Conservation (phyloP, 1,140 invertebrate species). For the Ectropis grisescens region DNA sequence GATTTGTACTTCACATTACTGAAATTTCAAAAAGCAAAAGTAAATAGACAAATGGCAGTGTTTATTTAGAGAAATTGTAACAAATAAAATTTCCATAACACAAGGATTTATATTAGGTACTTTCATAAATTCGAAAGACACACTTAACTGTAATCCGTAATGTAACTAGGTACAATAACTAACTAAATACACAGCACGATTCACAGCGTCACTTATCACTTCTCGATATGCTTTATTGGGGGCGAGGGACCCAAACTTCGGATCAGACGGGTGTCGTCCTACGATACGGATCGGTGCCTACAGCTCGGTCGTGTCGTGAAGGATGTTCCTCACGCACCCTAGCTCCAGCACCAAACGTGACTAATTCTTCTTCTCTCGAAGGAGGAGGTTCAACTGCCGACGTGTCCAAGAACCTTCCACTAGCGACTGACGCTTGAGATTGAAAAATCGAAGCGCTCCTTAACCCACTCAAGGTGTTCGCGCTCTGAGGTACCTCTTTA, state of each 20-base stretch:
- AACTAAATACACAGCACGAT: constrained; percentile 25
- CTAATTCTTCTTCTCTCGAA: constrained; percentile 53
- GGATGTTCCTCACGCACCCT: constrained; percentile 25
- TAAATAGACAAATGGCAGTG: constrained; percentile 56
- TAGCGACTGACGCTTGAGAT: constrained; percentile 54
- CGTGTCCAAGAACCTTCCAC: constrained; percentile 50
- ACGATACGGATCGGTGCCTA: constrained; percentile 52
- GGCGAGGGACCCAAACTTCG: constrained; percentile 25
- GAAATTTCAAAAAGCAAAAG: too few species aligned
- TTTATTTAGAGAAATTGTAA: constrained; percentile 61
- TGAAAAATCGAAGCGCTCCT: constrained; percentile 62
- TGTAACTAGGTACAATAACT: constrained; percentile 25
- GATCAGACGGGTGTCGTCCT: constrained; percentile 61
- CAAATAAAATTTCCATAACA: constrained; percentile 54
- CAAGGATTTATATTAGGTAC: constrained; percentile 34
- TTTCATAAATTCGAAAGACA: constrained; percentile 60
- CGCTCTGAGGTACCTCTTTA: constrained; percentile 61
- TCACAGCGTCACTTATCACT: constrained; percentile 43
- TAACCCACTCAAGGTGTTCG: constrained; percentile 55
- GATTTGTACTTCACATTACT: too few species aligned
- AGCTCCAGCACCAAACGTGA: constrained; percentile 48
- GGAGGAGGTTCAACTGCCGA: constrained; percentile 51
- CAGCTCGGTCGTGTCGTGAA: constrained; percentile 49
- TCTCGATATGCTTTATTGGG: constrained; percentile 58
- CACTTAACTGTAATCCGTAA: constrained; percentile 31